Conservation (phyloP, 2,888 invertebrate species). For the Tenthredo mesomela region DNA sequence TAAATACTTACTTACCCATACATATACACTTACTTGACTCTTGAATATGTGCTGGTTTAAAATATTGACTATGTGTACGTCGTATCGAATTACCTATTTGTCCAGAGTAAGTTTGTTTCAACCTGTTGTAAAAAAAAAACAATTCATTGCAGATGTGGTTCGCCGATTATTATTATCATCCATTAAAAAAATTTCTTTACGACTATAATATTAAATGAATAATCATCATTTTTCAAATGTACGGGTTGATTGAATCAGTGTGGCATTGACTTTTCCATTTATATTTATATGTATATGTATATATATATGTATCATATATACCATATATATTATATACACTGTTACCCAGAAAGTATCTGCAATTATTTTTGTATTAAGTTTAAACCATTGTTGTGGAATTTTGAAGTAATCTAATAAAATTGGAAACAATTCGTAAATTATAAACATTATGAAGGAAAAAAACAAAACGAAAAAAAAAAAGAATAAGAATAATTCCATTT, state of each 20-base stretch:
- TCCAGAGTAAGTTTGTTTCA: constrained; percentile 32
- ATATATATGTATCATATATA: neutral
- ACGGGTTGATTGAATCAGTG: constrained; percentile 43
- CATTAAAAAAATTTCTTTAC: constrained; percentile 13
- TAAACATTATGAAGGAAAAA: constrained; percentile 16
- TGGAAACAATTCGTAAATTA: constrained; percentile 18
- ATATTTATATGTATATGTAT: constrained; percentile 58
- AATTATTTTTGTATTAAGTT: constrained; percentile 43
- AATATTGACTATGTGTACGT: constrained; percentile 20
- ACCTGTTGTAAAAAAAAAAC: constrained; percentile 35
- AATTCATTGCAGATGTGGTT: constrained; percentile 51
- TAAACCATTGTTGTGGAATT: constrained; percentile 47
- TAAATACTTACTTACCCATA: constrained; percentile 2
- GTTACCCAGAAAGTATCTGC: constrained; percentile 48
- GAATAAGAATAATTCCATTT: neutral
- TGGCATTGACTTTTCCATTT: constrained; percentile 65
- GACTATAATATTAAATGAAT: neutral
- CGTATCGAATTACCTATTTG: constrained; percentile 7
- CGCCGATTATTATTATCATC: constrained; percentile 12
- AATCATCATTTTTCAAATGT: neutral
- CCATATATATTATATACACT: neutral
- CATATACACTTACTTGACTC: constrained; percentile 16
- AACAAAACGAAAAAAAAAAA: neutral
- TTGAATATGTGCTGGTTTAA: constrained; percentile 31
- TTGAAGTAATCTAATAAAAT: constrained; percentile 38